These are phyloP conservation scores for Agonopterix alstromeriana DNA, from an alignment of 2,888 invertebrate genomes.

Conservation along the genomic window DNA sequence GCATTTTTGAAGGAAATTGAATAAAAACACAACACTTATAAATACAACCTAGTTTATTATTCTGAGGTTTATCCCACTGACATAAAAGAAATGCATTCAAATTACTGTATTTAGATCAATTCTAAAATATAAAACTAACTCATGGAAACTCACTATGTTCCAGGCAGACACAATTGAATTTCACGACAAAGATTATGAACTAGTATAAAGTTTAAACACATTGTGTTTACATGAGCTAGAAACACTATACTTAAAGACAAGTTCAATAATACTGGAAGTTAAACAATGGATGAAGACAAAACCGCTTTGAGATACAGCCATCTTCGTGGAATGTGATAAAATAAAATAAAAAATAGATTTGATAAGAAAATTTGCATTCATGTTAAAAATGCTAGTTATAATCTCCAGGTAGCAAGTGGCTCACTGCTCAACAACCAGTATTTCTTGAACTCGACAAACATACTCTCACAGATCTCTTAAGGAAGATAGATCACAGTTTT, in stretches of 20 bases:
- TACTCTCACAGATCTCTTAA: conserved; percentile 60
- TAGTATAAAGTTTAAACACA: conserved; percentile 1
- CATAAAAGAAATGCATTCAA: conserved; percentile 63
- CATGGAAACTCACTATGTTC: conserved; percentile 13
- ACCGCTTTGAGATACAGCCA: too few species aligned
- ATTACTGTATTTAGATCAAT: conserved; percentile 70
- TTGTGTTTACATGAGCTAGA: conserved; percentile 14
- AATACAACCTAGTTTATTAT: conserved; percentile 70
- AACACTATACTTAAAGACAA: conserved; percentile 10
- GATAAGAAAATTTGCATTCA: too few species aligned
- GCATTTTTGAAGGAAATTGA: background rate
- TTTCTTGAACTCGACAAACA: conserved; percentile 1
- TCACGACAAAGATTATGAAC: background rate
- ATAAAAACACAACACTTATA: conserved; percentile 41
- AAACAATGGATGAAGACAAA: background rate
- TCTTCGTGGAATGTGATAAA: too few species aligned
- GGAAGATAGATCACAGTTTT: conserved; percentile 44
- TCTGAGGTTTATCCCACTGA: conserved; percentile 35
- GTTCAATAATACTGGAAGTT: conserved; percentile 1
- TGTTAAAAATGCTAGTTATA: too few species aligned
- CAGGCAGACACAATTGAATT: too few species aligned
- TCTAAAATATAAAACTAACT: conserved; percentile 30
- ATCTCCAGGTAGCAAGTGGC: too few species aligned
- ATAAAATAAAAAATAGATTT: too few species aligned
- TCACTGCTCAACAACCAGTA: background rate